These are phyloP conservation scores for Rhinichthys osculus DNA, from an alignment of 2,797 vertebrate genomes.

Conservation along the genomic window DNA sequence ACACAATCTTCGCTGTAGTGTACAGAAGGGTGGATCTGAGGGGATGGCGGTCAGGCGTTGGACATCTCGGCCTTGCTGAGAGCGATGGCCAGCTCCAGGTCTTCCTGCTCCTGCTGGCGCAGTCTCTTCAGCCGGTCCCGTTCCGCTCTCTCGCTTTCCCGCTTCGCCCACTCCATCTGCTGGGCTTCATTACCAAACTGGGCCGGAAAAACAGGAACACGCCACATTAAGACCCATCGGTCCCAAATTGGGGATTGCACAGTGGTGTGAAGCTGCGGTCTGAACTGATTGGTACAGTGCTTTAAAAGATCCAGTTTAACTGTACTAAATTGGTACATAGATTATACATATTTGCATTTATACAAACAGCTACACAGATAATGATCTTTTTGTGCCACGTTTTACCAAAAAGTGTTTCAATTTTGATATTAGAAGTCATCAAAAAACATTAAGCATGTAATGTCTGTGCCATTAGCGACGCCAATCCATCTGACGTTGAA, in stretches of 20 bases:
- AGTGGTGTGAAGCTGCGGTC: slow-evolving; percentile 6
- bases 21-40: slow-evolving; percentile 42
- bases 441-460: background rate
- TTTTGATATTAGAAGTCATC: background rate
- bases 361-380: background rate
- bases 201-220: slow-evolving; percentile 45
- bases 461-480: background rate
- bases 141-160: slow-evolving; percentile 95
- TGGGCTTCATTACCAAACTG: slow-evolving; percentile 98
- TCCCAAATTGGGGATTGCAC: slow-evolving; percentile 6
- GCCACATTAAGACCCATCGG: slow-evolving; percentile 16
- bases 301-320: background rate
- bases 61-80: slow-evolving; percentile 99
- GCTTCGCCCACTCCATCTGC: slow-evolving; percentile 97
- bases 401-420: background rate
- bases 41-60: slow-evolving; percentile 77
- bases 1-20: slow-evolving; percentile 22
- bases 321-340: background rate
- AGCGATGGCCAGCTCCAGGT: slow-evolving; percentile 95
- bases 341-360: background rate
- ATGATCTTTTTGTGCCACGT: background rate
- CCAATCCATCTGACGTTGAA: background rate
- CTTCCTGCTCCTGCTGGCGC: slow-evolving; percentile 94
- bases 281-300: background rate
- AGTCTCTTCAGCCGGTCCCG: slow-evolving; percentile 93